phyloP scores from a whole-genome alignment of 1,140 invertebrate species.

The Caenorhabditis latens region DNA sequence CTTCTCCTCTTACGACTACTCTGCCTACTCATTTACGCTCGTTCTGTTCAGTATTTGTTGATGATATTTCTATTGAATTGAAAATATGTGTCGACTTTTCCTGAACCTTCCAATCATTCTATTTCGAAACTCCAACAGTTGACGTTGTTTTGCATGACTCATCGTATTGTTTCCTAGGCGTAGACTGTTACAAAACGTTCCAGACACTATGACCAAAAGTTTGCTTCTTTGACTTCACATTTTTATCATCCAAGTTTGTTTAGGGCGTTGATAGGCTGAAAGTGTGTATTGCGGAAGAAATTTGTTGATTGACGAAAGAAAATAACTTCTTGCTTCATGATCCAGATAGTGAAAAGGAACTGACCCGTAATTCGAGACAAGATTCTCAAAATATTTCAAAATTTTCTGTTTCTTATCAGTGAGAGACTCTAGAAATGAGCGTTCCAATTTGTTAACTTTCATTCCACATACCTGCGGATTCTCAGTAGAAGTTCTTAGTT shows the following conservation, averaged over 20 bases:
- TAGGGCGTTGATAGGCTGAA: not conserved
- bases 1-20: not conserved
- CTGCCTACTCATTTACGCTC: not conserved
- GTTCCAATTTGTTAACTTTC: no score
- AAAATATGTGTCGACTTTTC: not conserved
- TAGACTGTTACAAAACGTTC: not conserved
- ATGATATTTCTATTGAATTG: not conserved
- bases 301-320: not conserved
- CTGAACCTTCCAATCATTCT: not conserved
- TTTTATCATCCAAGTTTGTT: slow-evolving; percentile 9
- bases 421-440: no score
- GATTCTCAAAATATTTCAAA: no score
- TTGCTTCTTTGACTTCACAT: not conserved
- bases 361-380: no score
- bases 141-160: slow-evolving; percentile 10
- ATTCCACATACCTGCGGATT: no score
- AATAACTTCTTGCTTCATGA: not conserved
- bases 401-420: no score
- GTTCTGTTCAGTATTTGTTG: not conserved
- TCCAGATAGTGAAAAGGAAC: not conserved
- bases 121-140: slow-evolving; percentile 27
- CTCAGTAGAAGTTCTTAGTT: not conserved
- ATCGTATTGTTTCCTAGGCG: not conserved
- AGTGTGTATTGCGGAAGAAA: not conserved
- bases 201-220: not conserved